These are phyloP conservation scores for Crocodylus rhombifer DNA, from an alignment of 2,797 vertebrate genomes.

Conservation along the genomic window DNA sequence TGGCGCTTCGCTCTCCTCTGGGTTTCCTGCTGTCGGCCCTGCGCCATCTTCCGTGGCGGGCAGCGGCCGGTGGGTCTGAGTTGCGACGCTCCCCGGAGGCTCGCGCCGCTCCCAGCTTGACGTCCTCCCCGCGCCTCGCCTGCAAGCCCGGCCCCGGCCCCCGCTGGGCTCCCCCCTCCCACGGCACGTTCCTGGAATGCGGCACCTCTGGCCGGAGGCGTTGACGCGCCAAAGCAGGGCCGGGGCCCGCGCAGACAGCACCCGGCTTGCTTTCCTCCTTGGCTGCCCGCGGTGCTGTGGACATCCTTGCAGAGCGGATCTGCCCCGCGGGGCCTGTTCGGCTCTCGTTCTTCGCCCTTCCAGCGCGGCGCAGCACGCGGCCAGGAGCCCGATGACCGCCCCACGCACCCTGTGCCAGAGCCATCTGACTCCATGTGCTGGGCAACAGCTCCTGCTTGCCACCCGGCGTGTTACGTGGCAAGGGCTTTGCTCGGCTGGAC, in stretches of 20 bases:
- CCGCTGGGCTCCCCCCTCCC: no score
- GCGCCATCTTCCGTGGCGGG: no score
- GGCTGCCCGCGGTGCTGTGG: neutral
- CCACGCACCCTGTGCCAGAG: neutral
- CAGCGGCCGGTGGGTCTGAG: no score
- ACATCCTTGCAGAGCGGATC: neutral
- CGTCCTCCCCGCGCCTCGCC: no score
- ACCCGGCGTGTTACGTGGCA: conserved; percentile 12
- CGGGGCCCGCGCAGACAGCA: neutral
- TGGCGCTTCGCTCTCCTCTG: no score
- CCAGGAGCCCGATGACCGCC: neutral
- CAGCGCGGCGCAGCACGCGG: neutral
- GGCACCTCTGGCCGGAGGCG: neutral
- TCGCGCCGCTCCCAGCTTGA: no score
- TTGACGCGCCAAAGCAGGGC: neutral
- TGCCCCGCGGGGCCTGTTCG: neutral
- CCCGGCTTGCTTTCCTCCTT: neutral
- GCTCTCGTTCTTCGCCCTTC: conserved; percentile 1
- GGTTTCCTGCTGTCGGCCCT: no score
- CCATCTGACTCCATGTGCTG: neutral
- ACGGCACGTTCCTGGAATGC: neutral
- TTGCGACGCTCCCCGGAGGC: no score
- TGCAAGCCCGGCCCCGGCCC: no score
- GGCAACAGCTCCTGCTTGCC: neutral
- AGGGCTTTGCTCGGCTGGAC: conserved; percentile 47